Percentiles rank a stretch among this genome's conserved stretches.
These are phyloP conservation scores for Ptilodon capucinus DNA, from an alignment of 2,888 invertebrate genomes.

Conservation along the genomic window DNA sequence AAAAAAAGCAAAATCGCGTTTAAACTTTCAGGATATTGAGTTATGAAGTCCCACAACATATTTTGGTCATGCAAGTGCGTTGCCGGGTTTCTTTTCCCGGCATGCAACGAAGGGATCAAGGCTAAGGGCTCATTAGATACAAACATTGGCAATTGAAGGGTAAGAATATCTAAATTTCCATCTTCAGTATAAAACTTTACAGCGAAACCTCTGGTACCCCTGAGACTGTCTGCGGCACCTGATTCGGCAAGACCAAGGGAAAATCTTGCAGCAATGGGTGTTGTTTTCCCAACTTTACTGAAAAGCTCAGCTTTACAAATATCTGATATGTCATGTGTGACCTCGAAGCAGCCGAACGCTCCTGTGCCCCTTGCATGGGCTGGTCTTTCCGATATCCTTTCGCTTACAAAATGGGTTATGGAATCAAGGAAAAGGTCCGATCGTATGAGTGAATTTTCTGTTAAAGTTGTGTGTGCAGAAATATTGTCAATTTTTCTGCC, in stretches of 20 bases:
- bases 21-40: conserved; percentile 90
- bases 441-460: conserved; percentile 89
- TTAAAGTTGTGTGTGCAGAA: conserved; percentile 86
- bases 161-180: conserved; percentile 94
- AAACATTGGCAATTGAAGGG: conserved; percentile 93
- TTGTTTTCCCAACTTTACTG: conserved; percentile 86
- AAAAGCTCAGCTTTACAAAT: conserved; percentile 89
- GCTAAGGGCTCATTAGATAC: conserved; percentile 92
- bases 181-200: conserved; percentile 95
- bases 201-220: conserved; percentile 94
- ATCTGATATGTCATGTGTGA: conserved; percentile 89
- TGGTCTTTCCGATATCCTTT: conserved; percentile 94
- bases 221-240: conserved; percentile 92
- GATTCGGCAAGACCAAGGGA: conserved; percentile 91
- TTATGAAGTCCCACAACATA: conserved; percentile 96
- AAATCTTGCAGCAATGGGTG: conserved; percentile 88
- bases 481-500: conserved; percentile 86
- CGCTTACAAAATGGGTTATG: conserved; percentile 89
- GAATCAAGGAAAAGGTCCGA: conserved; percentile 87
- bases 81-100: conserved; percentile 94
- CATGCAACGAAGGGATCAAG: conserved; percentile 95
- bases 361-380: conserved; percentile 96
- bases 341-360: conserved; percentile 91
- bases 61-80: conserved; percentile 92
- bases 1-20: conserved; percentile 92